A percentile compares a stretch with the other conserved stretches of the same genome.
These are phyloP conservation scores for Bombus polaris DNA, from an alignment of 1,140 invertebrate genomes.

Conservation along the genomic window DNA sequence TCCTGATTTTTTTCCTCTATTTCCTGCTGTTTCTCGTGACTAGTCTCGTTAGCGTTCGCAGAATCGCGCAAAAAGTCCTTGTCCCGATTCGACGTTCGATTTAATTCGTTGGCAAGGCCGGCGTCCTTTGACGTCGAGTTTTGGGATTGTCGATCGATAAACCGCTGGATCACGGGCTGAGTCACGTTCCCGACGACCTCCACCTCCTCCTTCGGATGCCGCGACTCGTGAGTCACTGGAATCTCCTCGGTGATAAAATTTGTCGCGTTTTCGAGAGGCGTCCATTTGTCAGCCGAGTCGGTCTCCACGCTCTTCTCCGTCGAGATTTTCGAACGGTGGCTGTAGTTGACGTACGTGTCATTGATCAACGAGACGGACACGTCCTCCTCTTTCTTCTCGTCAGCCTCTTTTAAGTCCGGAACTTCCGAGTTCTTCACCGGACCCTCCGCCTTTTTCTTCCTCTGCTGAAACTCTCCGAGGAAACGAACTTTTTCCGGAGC, in stretches of 20 bases:
- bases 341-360: constrained; percentile 76
- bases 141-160: constrained; percentile 40
- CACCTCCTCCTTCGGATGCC: constrained; percentile 71
- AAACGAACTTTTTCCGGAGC: neutral
- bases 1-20: neutral
- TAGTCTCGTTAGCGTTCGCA: neutral
- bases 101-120: neutral
- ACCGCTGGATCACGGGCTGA: constrained; percentile 52
- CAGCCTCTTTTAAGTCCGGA: constrained; percentile 20
- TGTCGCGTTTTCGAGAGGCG: constrained; percentile 26
- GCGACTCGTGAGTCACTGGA: constrained; percentile 15
- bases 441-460: neutral
- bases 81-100: neutral
- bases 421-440: constrained; percentile 43
- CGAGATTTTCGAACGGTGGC: constrained; percentile 30
- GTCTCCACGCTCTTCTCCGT: neutral
- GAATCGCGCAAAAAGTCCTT: neutral
- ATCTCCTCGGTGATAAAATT: constrained; percentile 35
- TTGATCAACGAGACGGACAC: constrained; percentile 71
- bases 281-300: neutral
- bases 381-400: constrained; percentile 5
- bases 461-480: neutral
- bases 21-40: neutral
- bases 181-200: constrained; percentile 70
- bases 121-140: constrained; percentile 1